phyloP scores from a whole-genome alignment of 2,113 vertebrate species.

The Hydropotes inermis region DNA sequence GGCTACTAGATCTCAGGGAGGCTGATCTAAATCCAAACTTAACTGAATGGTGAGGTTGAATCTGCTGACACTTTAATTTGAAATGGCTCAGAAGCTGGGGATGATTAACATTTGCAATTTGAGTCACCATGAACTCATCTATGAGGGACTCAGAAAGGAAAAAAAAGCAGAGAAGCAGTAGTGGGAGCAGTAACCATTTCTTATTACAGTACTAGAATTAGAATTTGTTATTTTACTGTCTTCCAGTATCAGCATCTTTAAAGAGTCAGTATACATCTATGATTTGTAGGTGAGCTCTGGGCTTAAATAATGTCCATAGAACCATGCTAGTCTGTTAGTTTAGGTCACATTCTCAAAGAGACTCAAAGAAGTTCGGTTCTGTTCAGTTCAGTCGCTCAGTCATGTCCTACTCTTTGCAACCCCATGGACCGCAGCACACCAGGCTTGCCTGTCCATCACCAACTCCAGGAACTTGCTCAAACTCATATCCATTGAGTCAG shows the following conservation, averaged over 20 bases:
- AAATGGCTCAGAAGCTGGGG: neutral
- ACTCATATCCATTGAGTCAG: neutral
- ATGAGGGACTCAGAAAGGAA: neutral
- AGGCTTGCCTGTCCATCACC: neutral
- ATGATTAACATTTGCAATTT: neutral
- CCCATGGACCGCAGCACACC: neutral
- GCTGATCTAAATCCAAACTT: neutral
- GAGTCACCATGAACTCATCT: neutral
- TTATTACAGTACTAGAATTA: neutral
- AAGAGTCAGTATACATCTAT: neutral
- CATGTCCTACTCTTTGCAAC: neutral
- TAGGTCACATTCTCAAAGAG: neutral
- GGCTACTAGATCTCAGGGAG: neutral
- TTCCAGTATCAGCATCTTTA: neutral
- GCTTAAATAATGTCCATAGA: neutral
- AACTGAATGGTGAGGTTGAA: neutral
- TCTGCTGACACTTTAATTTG: neutral
- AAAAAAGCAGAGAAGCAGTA: neutral
- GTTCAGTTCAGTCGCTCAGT: neutral
- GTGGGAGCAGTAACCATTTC: neutral
- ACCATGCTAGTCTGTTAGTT: neutral
- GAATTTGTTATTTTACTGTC: neutral
- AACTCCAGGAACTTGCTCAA: neutral
- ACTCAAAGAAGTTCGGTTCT: neutral
- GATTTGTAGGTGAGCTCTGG: neutral